phyloP scores from a whole-genome alignment of 1,140 invertebrate genomes.

The Antheraea mylitta region DNA sequence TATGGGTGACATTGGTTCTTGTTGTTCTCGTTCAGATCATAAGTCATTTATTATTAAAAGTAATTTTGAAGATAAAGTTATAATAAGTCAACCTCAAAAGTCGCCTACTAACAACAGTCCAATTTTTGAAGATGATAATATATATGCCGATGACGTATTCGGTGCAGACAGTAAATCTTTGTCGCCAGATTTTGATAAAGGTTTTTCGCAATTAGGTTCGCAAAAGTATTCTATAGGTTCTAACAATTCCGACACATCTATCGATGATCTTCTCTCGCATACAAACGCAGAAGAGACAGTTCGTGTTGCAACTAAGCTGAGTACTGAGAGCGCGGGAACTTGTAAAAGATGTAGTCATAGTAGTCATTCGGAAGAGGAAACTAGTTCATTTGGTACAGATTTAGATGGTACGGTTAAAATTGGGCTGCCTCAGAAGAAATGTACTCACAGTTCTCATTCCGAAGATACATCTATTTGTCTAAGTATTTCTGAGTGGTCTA shows the following conservation, averaged over 20 bases:
- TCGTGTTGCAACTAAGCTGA: slow-evolving; percentile 55
- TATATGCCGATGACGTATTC: slow-evolving; percentile 83
- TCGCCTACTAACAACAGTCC: slow-evolving; percentile 81
- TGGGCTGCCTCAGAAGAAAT: slow-evolving; percentile 86
- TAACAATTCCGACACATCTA: slow-evolving; percentile 82
- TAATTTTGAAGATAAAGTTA: slow-evolving; percentile 75
- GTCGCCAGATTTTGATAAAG: slow-evolving; percentile 79
- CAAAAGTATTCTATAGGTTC: slow-evolving; percentile 82
- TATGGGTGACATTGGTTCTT: slow-evolving; percentile 69
- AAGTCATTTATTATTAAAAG: slow-evolving; percentile 62
- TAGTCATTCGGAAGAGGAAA: slow-evolving; percentile 84
- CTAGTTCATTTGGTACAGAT: slow-evolving; percentile 84
- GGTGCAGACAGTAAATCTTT: slow-evolving; percentile 79
- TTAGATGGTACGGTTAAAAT: slow-evolving; percentile 89
- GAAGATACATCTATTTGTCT: slow-evolving; percentile 91
- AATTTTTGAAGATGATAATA: slow-evolving; percentile 82
- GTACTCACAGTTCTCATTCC: slow-evolving; percentile 88
- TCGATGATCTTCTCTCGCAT: slow-evolving; percentile 80
- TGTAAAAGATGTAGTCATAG: slow-evolving; percentile 81
- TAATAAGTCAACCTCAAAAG: slow-evolving; percentile 80
- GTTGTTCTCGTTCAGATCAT: slow-evolving; percentile 69
- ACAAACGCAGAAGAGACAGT: slow-evolving; percentile 71
- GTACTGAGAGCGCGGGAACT: slow-evolving; percentile 67
- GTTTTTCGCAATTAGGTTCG: slow-evolving; percentile 62
- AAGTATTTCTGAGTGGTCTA: slow-evolving; percentile 91